Evolutionary conservation across 2,888 invertebrate genomes (phyloP), one percentile per base, ranked within the genome.

Genomic region (Drosophila subquinaria): DNA sequence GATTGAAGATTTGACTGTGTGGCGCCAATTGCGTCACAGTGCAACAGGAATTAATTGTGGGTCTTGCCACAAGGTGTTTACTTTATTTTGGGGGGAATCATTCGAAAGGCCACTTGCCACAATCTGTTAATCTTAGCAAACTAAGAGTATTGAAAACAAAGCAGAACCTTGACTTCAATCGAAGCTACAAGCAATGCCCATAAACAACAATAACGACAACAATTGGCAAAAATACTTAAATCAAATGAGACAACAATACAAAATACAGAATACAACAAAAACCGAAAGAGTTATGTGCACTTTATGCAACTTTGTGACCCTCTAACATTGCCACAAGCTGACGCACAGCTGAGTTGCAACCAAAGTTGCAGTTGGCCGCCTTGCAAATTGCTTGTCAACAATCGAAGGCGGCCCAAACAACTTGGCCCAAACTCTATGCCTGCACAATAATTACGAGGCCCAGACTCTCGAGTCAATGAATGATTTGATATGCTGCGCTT

Each of bases 81-180:
- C 38, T 20, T 63, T 27, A 5, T 5, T 17, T 10, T 9, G 36
- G 48, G 59, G 11, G 38, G 59, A 4, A 59, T 48, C 48, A 30
- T 38, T 27, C 36, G 27, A 59, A 59, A 52, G 36, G 43, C 53
- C 76, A 73, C 77, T 69, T 78, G 77, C 61, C 30, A 50, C 52
- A 20, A 59, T 42, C 69, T 48, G 15, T 47, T 42, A 38, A 72
- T 61, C 73, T 40, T 4, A 35, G 42, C 63, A 79, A 40, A n/a
- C 17, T 10, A 20, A 71, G 74, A 72, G 81, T 75, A 38, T 30
- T 76, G 53, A 71, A 73, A 82, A 82, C 88, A 83, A 77, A 74
- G 77, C 86, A 76, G 81, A 62, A 84, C 85, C 85, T 86, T 86
- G 85, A 87, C 85, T 86, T 52, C 89, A 72, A 89, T 89, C 45